A percentile compares a stretch with the other conserved stretches of the same genome.
These are phyloP conservation scores for Globodera ellingtonae DNA, from an alignment of 1,140 invertebrate genomes.

Conservation along the genomic window DNA sequence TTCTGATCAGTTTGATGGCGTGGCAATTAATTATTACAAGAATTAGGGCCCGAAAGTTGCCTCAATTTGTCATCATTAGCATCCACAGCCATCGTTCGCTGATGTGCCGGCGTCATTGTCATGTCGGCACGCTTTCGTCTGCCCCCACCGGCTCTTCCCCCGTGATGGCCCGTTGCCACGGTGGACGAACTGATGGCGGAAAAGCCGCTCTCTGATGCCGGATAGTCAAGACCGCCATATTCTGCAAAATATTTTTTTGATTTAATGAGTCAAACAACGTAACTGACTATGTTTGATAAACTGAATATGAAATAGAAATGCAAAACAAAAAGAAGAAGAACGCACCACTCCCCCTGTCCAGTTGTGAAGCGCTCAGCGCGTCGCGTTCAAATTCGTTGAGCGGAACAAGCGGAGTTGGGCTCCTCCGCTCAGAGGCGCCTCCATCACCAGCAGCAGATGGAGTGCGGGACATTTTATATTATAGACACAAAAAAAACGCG, in stretches of 20 bases:
- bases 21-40: neutral
- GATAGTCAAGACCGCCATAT: conserved; percentile 25
- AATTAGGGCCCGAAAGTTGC: neutral
- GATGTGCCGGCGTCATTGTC: conserved; percentile 9
- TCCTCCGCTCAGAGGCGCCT: neutral
- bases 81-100: conserved; percentile 19
- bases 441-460: neutral
- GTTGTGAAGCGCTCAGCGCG: neutral
- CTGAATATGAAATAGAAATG: too few species aligned
- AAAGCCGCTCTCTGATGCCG: conserved; percentile 21
- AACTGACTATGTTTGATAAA: too few species aligned
- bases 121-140: conserved; percentile 16
- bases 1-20: neutral
- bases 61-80: conserved; percentile 20
- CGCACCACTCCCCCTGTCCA: neutral
- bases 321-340: neutral
- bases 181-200: conserved; percentile 20
- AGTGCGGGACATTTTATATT: neutral
- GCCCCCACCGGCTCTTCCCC: neutral
- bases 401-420: conserved; percentile 15
- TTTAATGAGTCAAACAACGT: too few species aligned
- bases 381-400: conserved; percentile 23
- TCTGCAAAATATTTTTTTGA: neutral
- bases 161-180: conserved; percentile 2
- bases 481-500: too few species aligned